Percentiles rank a stretch among this genome's conserved stretches.
Evolutionary conservation across 2,888 invertebrate species (phyloP).

Genomic region (Tetheella fluctuosa): DNA sequence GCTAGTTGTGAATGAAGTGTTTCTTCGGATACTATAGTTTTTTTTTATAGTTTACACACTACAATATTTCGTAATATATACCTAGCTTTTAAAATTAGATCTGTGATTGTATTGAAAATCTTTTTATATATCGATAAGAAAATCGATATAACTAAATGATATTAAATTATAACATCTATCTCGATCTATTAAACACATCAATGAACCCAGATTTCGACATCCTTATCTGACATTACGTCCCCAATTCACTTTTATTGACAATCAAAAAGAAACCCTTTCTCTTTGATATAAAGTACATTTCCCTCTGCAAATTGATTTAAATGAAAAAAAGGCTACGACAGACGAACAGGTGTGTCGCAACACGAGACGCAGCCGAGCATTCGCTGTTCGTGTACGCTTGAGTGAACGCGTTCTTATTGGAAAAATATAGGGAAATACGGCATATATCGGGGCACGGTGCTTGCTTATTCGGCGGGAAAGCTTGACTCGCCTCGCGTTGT

Average conservation of each 20-base stretch:
- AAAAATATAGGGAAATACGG: constrained; percentile 25
- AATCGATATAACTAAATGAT: no score
- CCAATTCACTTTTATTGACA: background rate
- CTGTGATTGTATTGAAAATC: no score
- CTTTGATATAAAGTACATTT: background rate
- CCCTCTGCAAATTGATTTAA: background rate
- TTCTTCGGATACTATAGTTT: no score
- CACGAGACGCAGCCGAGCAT: constrained; percentile 24
- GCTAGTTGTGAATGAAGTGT: no score
- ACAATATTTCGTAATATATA: no score
- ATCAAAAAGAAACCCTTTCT: background rate
- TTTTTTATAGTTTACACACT: no score
- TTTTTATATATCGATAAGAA: no score
- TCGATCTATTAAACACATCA: constrained; percentile 3
- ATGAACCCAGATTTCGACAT: constrained; percentile 4
- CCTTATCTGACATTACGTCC: background rate
- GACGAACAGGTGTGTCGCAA: constrained; percentile 29
- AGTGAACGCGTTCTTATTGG: constrained; percentile 27
- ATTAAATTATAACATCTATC: background rate
- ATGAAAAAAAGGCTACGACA: constrained; percentile 14
- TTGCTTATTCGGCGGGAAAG: constrained; percentile 12
- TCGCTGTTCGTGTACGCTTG: constrained; percentile 24
- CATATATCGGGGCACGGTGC: constrained; percentile 14
- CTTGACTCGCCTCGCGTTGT: background rate
- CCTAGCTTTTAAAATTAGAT: no score